These are phyloP conservation scores for Pherbina coryleti DNA, from an alignment of 2,888 invertebrate genomes.

Conservation along the genomic window DNA sequence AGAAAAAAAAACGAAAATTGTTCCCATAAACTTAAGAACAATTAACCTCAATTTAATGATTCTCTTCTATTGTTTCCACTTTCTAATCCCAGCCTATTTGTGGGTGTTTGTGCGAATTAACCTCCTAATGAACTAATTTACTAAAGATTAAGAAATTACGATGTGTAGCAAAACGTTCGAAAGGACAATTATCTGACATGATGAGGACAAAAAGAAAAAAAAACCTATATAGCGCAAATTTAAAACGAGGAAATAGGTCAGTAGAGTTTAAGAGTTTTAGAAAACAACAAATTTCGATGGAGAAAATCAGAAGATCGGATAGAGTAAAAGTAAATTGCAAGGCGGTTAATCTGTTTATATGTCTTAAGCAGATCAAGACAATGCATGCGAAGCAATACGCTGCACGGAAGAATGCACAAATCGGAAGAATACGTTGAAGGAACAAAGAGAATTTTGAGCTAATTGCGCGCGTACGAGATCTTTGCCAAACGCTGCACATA, in stretches of 20 bases:
- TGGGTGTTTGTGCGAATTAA: slow-evolving; percentile 69
- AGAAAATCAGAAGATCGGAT: slow-evolving; percentile 49
- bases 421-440: neutral
- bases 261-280: neutral
- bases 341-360: slow-evolving; percentile 71
- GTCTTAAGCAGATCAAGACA: slow-evolving; percentile 64
- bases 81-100: slow-evolving; percentile 53
- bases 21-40: no score
- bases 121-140: slow-evolving; percentile 71
- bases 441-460: slow-evolving; percentile 55
- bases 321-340: slow-evolving; percentile 65
- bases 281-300: slow-evolving; percentile 41
- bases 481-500: slow-evolving; percentile 31
- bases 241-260: slow-evolving; percentile 28
- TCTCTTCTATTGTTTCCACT: neutral
- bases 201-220: slow-evolving; percentile 40
- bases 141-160: slow-evolving; percentile 62
- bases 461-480: slow-evolving; percentile 59
- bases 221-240: slow-evolving; percentile 21
- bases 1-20: slow-evolving; percentile 57
- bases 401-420: slow-evolving; percentile 57
- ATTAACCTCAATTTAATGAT: no score
- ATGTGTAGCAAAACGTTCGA: neutral
- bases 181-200: neutral
- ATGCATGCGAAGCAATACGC: slow-evolving; percentile 49